Evolutionary conservation across 2,113 vertebrate species (phyloP).

Genomic region (Chrysemys picta): DNA sequence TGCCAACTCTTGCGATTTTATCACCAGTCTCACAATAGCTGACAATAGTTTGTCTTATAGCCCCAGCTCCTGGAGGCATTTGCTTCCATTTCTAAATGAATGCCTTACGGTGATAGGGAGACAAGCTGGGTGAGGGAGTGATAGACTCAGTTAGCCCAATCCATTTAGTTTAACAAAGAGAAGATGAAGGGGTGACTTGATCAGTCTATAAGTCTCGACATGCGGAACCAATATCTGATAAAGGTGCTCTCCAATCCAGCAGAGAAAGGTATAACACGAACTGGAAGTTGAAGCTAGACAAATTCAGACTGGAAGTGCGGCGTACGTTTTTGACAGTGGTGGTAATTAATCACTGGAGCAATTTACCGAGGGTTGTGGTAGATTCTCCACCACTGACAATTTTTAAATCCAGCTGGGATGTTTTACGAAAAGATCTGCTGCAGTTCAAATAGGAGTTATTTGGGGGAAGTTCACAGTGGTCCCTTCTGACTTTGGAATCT

Average conservation of each 20-base stretch:
- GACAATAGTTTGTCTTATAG: background rate
- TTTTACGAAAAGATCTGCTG: background rate
- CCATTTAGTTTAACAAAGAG: background rate
- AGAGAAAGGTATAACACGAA: background rate
- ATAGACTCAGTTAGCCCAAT: background rate
- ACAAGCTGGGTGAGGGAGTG: background rate
- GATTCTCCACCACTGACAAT: background rate
- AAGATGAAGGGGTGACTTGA: background rate
- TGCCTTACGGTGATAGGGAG: background rate
- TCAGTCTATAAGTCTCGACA: background rate
- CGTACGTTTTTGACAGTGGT: background rate
- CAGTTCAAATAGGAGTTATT: background rate
- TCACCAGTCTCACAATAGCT: background rate
- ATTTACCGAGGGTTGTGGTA: background rate
- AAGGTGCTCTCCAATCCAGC: background rate
- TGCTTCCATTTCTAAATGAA: background rate
- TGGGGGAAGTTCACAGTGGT: background rate
- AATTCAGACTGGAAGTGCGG: background rate
- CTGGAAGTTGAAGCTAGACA: background rate
- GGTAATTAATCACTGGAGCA: background rate
- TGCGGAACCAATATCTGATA: background rate
- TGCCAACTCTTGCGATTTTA: background rate
- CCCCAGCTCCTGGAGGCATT: background rate
- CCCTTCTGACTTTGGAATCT: background rate
- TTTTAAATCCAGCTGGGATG: background rate